Base-by-base conservation (phyloP, 2,113 vertebrate species). In the Catharus minimus region DNA sequence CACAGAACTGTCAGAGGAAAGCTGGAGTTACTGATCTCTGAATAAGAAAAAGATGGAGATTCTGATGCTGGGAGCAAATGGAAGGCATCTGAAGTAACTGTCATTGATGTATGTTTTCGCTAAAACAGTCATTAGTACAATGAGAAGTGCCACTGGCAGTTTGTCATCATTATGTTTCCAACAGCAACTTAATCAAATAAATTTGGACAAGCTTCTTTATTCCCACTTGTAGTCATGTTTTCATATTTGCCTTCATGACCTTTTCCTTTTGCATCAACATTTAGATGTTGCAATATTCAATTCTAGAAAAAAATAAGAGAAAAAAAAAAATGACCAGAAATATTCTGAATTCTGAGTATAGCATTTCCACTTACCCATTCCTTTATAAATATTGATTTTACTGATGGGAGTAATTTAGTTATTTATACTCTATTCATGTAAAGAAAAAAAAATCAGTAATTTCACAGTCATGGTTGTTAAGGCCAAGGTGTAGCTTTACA, bases 171-270 rank as follows among this genome's bases (percentile, higher is more conserved):
- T 76, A 46, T 3, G 21, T 74, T 86, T 88, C 81, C 27, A 81
- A 90, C 9, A 82, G 57, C 4, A 90, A 86, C 28, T 64, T 92
- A 56, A 85, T 60, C 65, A 82, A 91, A 52, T 56, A 33, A 56
- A 73, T 79, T 55, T 91, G 8, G 3, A 32, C 27, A 76, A 67
- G 10, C 11, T 44, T 64, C 16, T 84, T 78, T 75, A 65, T 64
- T 82, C 3, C 1, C 17, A 44, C 5, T 57, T 69, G 15, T 16
- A 61, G n/a, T 65, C 2, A 38, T 30, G 2, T 76, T 88, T 93
- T 58, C 26, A 13, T 49, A 61, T 10, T 49, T 85, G 10, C 11
- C 15, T 85, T 82, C 20, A 16, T 14, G 32, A 15, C 3, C 22
- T 76, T 92, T 78, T 75, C 10, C 23, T 78, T 92, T 73, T 57